Evolutionary conservation across 1,140 invertebrate species (phyloP).

Genomic region (Drosophila pseudoananassae): DNA sequence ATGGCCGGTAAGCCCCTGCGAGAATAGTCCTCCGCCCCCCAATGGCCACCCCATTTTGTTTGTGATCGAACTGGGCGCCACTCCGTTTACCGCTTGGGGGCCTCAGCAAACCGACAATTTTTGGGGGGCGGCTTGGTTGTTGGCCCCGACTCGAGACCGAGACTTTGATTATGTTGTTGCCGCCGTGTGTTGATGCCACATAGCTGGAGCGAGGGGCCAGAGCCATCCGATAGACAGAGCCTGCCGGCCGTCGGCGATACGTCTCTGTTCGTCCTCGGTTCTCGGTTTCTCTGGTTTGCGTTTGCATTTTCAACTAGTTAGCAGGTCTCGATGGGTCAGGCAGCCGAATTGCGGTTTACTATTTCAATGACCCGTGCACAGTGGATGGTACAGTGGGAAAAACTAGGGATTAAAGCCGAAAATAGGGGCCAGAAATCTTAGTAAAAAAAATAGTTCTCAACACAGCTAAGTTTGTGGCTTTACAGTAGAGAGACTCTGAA

Average conservation of each 20-base stretch:
- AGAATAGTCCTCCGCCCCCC: not conserved
- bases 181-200: conserved; percentile 6
- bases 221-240: not conserved
- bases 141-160: conserved; percentile 17
- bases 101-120: conserved; percentile 5
- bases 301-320: conserved; percentile 74
- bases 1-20: conserved; percentile 35
- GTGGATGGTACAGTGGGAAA: conserved; percentile 8
- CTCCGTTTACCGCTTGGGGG: conserved; percentile 44
- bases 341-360: conserved; percentile 75
- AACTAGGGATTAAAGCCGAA: too few relatives aligned
- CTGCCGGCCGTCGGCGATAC: conserved; percentile 21
- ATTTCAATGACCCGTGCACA: conserved; percentile 55
- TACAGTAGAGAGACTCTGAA: too few relatives aligned
- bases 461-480: too few relatives aligned
- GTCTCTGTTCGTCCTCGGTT: conserved; percentile 25
- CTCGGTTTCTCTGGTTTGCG: conserved; percentile 39
- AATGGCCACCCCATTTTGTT: conserved; percentile 15
- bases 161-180: conserved; percentile 58
- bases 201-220: not conserved
- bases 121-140: not conserved
- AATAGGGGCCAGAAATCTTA: too few relatives aligned
- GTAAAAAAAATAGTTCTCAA: too few relatives aligned
- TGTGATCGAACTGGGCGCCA: conserved; percentile 51
- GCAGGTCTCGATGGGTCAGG: conserved; percentile 36